A percentile compares a stretch with the other conserved stretches of the same genome.
phyloP scores from a whole-genome alignment of 2,113 vertebrate species.

The Campylomormyrus tamandua region DNA sequence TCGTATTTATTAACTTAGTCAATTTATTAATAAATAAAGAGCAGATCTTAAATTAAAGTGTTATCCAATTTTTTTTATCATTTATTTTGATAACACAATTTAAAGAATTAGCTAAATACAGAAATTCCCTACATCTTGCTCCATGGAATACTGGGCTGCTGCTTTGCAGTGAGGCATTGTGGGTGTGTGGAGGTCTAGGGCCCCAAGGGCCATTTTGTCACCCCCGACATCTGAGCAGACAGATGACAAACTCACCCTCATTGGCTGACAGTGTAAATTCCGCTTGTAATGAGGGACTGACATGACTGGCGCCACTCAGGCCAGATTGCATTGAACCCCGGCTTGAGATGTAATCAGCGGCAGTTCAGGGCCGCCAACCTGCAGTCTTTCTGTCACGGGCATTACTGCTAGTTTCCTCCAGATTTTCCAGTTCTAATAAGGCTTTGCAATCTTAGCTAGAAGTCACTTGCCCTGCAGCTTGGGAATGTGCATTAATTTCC shows the following conservation, averaged over 20 bases:
- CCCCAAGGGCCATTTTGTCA: background rate
- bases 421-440: background rate
- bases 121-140: background rate
- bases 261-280: background rate
- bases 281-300: background rate
- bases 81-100: background rate
- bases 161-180: background rate
- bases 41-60: background rate
- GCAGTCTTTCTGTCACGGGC: background rate
- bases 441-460: background rate
- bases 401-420: background rate
- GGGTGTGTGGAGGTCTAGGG: background rate
- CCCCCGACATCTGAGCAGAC: background rate
- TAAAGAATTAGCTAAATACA: background rate
- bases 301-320: background rate
- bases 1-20: background rate
- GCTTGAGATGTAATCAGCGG: constrained; percentile 13
- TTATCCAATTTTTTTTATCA: background rate
- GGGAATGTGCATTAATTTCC: background rate
- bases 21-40: background rate
- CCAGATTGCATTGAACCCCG: background rate
- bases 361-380: background rate
- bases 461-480: background rate
- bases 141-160: background rate
- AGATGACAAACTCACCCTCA: background rate